These are phyloP conservation scores for Catajapyx aquilonaris DNA, from an alignment of 1,140 invertebrate genomes.

Conservation along the genomic window DNA sequence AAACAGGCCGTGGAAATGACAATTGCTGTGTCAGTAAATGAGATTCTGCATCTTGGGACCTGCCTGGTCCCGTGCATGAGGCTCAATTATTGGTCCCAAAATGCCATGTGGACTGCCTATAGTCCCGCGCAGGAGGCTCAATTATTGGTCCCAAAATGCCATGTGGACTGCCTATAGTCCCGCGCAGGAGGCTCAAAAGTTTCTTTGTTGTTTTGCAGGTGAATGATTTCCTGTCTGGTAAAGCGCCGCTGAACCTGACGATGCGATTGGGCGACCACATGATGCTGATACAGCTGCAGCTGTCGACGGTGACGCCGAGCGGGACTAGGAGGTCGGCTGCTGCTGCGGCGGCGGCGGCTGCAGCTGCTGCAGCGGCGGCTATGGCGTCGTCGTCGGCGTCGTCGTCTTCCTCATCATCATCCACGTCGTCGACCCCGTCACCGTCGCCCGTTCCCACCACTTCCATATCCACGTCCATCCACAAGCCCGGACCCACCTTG, in stretches of 20 bases:
- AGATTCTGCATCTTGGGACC: too few species aligned
- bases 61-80: too few species aligned
- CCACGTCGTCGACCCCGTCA: constrained; percentile 4
- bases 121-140: too few species aligned
- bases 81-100: too few species aligned
- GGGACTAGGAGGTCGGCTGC: constrained; percentile 10
- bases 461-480: constrained; percentile 3
- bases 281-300: constrained; percentile 86
- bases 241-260: constrained; percentile 77
- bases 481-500: too few species aligned
- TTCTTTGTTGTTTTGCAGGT: too few species aligned
- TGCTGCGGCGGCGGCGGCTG: constrained; percentile 11
- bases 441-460: constrained; percentile 7
- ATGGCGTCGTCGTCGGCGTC: constrained; percentile 8
- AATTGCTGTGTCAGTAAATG: too few species aligned
- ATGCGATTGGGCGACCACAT: constrained; percentile 89
- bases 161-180: too few species aligned
- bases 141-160: too few species aligned
- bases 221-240: constrained; percentile 82
- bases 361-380: constrained; percentile 12
- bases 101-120: too few species aligned
- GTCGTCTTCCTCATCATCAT: constrained; percentile 11
- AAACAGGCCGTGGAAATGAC: too few species aligned
- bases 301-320: constrained; percentile 52
- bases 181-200: too few species aligned